These are phyloP conservation scores for Dynastes grantii DNA, from an alignment of 2,888 invertebrate genomes.

Conservation along the genomic window DNA sequence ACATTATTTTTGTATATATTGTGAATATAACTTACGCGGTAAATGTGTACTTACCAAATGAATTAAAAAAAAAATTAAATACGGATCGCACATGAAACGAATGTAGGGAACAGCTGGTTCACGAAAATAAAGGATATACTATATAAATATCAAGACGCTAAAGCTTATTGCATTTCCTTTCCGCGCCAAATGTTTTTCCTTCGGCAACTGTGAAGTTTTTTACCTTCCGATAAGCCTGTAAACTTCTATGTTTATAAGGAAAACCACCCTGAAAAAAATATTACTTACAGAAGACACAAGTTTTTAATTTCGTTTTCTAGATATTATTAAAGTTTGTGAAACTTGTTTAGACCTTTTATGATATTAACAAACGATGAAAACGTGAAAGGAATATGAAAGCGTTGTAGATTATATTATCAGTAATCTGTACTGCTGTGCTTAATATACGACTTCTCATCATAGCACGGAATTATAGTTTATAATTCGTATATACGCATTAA, in stretches of 20 bases:
- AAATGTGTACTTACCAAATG: too few relatives aligned
- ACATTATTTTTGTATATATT: too few relatives aligned
- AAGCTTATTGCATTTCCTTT: neutral
- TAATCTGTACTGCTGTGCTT: too few relatives aligned
- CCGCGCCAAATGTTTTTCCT: neutral
- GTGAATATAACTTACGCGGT: too few relatives aligned
- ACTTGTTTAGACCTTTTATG: neutral
- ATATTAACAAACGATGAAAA: neutral
- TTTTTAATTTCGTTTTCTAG: constrained; percentile 9
- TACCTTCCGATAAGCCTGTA: neutral
- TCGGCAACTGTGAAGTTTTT: neutral
- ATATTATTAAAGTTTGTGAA: neutral
- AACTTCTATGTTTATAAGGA: neutral
- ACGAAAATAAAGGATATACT: neutral
- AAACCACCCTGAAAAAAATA: neutral
- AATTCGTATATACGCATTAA: too few relatives aligned
- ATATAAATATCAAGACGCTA: neutral
- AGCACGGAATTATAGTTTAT: too few relatives aligned
- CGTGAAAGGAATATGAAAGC: neutral
- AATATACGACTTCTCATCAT: too few relatives aligned
- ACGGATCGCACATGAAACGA: too few relatives aligned
- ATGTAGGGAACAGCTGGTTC: too few relatives aligned
- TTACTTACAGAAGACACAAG: neutral
- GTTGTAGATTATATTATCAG: too few relatives aligned
- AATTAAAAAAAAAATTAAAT: too few relatives aligned